Evolutionary conservation across 2,888 invertebrate genomes (phyloP).

Genomic region (Erpobdella octoculata): DNA sequence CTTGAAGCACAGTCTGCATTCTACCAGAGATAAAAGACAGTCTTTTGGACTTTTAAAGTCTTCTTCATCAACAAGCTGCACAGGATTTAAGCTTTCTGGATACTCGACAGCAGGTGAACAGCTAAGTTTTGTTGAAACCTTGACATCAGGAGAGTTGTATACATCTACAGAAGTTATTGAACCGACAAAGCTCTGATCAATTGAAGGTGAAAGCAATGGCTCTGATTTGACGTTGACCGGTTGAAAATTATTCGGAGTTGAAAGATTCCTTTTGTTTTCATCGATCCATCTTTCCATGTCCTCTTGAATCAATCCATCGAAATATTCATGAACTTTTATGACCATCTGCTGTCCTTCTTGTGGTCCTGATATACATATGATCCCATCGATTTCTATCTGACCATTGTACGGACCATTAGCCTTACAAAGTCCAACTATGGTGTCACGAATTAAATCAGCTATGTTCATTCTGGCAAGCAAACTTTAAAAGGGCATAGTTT

Average conservation of each 20-base stretch:
- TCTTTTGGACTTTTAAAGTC: neutral
- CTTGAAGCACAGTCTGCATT: conserved; percentile 35
- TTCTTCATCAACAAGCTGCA: neutral
- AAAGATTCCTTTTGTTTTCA: neutral
- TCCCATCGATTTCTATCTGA: conserved; percentile 36
- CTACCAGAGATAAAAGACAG: conserved; percentile 9
- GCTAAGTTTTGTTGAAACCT: neutral
- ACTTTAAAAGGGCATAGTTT: no score
- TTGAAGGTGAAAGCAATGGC: neutral
- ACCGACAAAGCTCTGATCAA: neutral
- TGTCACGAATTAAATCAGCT: conserved; percentile 32
- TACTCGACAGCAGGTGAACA: no score
- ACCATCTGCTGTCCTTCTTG: conserved; percentile 37
- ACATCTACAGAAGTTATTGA: neutral
- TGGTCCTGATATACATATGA: conserved; percentile 37
- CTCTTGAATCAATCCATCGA: neutral
- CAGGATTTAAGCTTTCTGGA: neutral
- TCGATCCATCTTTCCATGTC: neutral
- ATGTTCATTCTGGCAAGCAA: no score
- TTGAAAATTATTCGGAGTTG: no score
- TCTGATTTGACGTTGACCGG: neutral
- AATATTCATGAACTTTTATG: conserved; percentile 36
- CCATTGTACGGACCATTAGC: conserved; percentile 33
- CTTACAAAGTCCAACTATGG: conserved; percentile 35
- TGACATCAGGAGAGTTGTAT: neutral